These are phyloP conservation scores for Papilio aristodemus DNA, from an alignment of 1,140 invertebrate genomes.

Conservation along the genomic window DNA sequence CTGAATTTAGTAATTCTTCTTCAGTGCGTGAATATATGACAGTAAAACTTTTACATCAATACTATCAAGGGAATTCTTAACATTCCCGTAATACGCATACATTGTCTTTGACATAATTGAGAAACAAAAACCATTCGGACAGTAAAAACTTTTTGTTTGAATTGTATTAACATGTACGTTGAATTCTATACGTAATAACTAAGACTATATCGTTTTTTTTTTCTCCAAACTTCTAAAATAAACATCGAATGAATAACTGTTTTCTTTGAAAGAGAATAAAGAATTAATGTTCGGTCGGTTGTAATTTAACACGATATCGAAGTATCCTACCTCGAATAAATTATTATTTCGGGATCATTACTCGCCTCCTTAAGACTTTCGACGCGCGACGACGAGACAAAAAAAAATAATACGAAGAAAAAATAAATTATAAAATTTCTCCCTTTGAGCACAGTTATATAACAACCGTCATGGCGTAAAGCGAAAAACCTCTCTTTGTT, in stretches of 20 bases:
- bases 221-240: too few relatives aligned
- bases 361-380: slow-evolving; percentile 29
- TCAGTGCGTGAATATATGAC: too few relatives aligned
- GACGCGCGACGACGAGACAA: slow-evolving; percentile 22
- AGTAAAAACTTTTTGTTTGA: too few relatives aligned
- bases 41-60: too few relatives aligned
- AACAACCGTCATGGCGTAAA: slow-evolving; percentile 16
- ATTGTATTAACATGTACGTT: not conserved
- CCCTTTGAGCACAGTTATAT: slow-evolving; percentile 24
- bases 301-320: slow-evolving; percentile 28
- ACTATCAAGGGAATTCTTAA: too few relatives aligned
- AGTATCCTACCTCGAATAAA: slow-evolving; percentile 28
- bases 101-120: too few relatives aligned
- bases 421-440: slow-evolving; percentile 33
- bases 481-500: slow-evolving; percentile 15
- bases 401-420: slow-evolving; percentile 17
- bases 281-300: not conserved
- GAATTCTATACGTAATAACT: not conserved
- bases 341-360: slow-evolving; percentile 33
- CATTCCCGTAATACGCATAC: too few relatives aligned
- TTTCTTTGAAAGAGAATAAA: not conserved
- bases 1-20: too few relatives aligned
- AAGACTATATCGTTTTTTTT: not conserved
- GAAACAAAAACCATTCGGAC: too few relatives aligned
- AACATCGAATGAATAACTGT: too few relatives aligned